Conservation (phyloP, 2,113 vertebrate species). For the Pterocles burchelli region DNA sequence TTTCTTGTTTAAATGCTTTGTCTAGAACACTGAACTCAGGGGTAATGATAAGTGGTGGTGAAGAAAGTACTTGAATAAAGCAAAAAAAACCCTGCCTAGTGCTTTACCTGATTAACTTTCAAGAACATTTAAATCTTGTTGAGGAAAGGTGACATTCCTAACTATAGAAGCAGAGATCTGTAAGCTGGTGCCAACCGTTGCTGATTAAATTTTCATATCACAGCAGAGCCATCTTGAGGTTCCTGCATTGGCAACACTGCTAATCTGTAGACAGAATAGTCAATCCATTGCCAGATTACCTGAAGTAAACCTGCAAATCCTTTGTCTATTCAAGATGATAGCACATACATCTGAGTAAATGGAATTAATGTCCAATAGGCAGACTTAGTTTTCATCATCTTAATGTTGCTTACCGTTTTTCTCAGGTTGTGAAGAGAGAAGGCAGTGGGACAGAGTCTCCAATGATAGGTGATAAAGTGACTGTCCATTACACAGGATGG, state of each 20-base stretch:
- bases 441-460: conserved; percentile 86
- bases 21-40: rapidly evolving
- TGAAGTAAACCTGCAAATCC: background rate
- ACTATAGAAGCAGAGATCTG: background rate
- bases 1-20: background rate
- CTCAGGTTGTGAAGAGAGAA: conserved; percentile 89
- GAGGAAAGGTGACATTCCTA: background rate
- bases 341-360: rapidly evolving
- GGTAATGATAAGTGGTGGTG: background rate
- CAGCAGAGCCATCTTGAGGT: conserved; percentile 19
- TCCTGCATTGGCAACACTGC: background rate
- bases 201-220: background rate
- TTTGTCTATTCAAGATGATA: background rate
- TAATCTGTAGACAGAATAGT: background rate
- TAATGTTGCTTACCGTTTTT: background rate
- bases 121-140: background rate
- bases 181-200: background rate
- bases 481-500: conserved; percentile 94
- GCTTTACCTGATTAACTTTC: background rate
- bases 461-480: conserved; percentile 95
- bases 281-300: background rate
- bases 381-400: background rate
- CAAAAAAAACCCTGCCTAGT: background rate
- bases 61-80: background rate
- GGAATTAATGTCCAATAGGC: background rate